Percentiles rank a stretch among this genome's conserved stretches.
phyloP scores from a whole-genome alignment of 1,140 invertebrate genomes.

The Drosophila triauraria region DNA sequence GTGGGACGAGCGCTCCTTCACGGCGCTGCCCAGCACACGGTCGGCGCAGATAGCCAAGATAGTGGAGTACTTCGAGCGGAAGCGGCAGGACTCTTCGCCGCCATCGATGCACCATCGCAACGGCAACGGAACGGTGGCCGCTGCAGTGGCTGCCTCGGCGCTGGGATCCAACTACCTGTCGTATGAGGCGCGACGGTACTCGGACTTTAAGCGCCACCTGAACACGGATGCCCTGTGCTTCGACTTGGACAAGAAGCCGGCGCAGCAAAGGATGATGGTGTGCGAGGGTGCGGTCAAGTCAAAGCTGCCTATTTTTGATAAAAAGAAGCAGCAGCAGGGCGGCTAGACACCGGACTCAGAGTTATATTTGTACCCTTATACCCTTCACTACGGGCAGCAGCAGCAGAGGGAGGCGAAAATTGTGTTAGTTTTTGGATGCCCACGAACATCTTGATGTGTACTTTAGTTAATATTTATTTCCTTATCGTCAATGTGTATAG shows the following conservation, averaged over 20 bases:
- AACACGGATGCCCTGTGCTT: constrained; percentile 78
- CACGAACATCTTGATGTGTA: constrained; percentile 16
- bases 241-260: constrained; percentile 82
- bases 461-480: constrained; percentile 36
- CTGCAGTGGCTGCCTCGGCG: constrained; percentile 73
- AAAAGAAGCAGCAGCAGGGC: constrained; percentile 86
- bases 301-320: constrained; percentile 94
- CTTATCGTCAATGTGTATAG: constrained; percentile 29
- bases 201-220: constrained; percentile 79
- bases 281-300: constrained; percentile 94
- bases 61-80: constrained; percentile 94
- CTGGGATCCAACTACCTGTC: constrained; percentile 70
- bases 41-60: constrained; percentile 93
- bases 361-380: constrained; percentile 36
- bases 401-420: constrained; percentile 20
- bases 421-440: constrained; percentile 22
- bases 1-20: constrained; percentile 89
- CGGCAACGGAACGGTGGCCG: constrained; percentile 67
- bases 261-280: constrained; percentile 88
- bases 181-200: constrained; percentile 75
- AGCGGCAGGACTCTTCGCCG: constrained; percentile 86
- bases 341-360: constrained; percentile 42
- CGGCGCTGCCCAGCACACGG: constrained; percentile 85
- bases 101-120: constrained; percentile 72
- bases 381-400: constrained; percentile 25